Evolutionary conservation across 2,113 vertebrate genomes (phyloP), one percentile per base, ranked within the genome.

Genomic region (Catharus fuscescens): DNA sequence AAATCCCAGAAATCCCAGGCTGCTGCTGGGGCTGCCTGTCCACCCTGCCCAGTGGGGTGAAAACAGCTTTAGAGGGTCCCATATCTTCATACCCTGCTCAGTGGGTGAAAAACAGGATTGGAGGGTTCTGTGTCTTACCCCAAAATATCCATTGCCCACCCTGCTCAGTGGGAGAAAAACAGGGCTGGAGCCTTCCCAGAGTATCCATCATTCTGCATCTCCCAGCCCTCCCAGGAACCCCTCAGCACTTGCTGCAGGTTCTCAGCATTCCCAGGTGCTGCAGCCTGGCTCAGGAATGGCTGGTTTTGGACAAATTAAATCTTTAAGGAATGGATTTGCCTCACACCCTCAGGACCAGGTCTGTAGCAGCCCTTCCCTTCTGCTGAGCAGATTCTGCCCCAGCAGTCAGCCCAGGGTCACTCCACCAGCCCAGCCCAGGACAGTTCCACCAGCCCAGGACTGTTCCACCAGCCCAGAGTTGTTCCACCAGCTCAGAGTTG

Each of bases 381-480:
- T 83, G 32, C 36, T 31, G 40, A 23, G 26, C 69, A 31, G 40
- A 12, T 7, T 36, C 31, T 31, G 48, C 15, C 44, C 23, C 53
- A 32, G 31, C 31, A 40, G 48, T 5, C 5, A 42, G 64, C 20
- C 6, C n/a, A 72, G 69, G 6, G 12, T 10, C 0, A 8, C 1
- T 8, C 29, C 29, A 0, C 8, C 9, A 61, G 15, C 13, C 34
- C 5, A 42, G 64, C 20, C 6, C n/a, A 72, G 69, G 6, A 19
- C 7, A 1, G 12, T 10, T 8, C 29, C 29, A 0, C 8, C 9
- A 61, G 15, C 13, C 4, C 28, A 15, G 21, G 9, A 6, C 28
- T 0, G 4, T 0, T 6, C 23, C 13, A 0, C 12, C 9, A 61
- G 12, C 17, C 5, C 29, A 28, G 47, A 6, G 5, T 14, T 8